Evolutionary conservation across 2,113 vertebrate genomes (phyloP).

Genomic region (Crotalus helleri): DNA sequence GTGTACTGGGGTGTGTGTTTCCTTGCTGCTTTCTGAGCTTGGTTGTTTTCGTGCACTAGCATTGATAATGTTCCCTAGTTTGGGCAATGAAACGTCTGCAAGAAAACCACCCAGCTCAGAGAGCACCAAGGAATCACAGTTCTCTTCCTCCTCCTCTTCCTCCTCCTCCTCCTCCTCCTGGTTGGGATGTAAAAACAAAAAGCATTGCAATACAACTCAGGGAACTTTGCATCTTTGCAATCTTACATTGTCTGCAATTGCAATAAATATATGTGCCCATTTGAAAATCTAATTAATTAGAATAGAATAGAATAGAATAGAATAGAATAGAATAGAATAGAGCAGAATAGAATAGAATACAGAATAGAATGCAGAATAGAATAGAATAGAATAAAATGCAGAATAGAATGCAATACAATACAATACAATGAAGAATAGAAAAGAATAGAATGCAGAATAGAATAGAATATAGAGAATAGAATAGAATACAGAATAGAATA

Average conservation of each 20-base stretch:
- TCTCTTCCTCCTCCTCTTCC: not conserved
- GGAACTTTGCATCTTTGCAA: not conserved
- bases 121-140: not conserved
- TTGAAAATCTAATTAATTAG: not conserved
- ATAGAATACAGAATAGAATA: too few relatives aligned
- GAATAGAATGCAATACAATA: too few relatives aligned
- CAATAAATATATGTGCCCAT: not conserved
- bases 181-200: too few relatives aligned
- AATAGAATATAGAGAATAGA: too few relatives aligned
- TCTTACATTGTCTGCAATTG: not conserved
- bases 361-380: too few relatives aligned
- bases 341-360: too few relatives aligned
- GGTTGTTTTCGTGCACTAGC: not conserved
- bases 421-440: too few relatives aligned
- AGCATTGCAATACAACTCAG: not conserved
- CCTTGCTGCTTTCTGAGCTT: not conserved
- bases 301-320: too few relatives aligned
- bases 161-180: not conserved
- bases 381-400: too few relatives aligned
- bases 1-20: not conserved
- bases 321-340: too few relatives aligned
- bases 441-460: too few relatives aligned
- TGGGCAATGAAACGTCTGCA: not conserved
- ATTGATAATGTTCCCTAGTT: not conserved
- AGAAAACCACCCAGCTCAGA: not conserved